A percentile compares a stretch with the other conserved stretches of the same genome.
Conservation (phyloP, 2,888 invertebrate species). For the Liopterus haemorrhoidalis region DNA sequence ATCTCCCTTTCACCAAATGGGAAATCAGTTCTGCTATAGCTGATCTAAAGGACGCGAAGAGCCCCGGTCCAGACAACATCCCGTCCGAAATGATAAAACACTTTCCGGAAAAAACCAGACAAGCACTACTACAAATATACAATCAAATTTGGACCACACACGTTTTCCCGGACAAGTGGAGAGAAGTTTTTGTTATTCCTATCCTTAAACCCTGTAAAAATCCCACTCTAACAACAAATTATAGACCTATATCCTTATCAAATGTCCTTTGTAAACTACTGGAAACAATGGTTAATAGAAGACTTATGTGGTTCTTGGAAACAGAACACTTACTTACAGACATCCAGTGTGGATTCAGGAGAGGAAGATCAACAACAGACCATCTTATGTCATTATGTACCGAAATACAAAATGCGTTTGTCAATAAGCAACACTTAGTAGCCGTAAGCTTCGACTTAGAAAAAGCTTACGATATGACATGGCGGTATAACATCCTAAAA, state of each 20-base stretch:
- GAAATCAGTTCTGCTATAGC: not conserved
- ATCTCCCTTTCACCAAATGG: not conserved
- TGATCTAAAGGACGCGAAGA: not conserved
- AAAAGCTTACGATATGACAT: slow-evolving; percentile 11
- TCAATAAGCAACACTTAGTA: slow-evolving; percentile 2
- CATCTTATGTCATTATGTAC: not conserved
- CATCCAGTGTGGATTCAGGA: not conserved
- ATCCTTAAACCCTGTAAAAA: slow-evolving; percentile 1
- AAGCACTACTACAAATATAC: not conserved
- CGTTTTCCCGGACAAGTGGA: not conserved
- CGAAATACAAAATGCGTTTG: not conserved
- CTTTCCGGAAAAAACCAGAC: not conserved
- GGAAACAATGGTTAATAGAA: slow-evolving; percentile 11
- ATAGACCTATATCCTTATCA: slow-evolving; percentile 13
- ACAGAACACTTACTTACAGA: not conserved
- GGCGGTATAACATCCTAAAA: slow-evolving; percentile 2
- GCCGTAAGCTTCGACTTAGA: slow-evolving; percentile 10
- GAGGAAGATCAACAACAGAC: not conserved
- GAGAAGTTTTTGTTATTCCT: not conserved
- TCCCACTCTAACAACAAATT: not conserved
- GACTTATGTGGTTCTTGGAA: slow-evolving; percentile 6
- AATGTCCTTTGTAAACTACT: slow-evolving; percentile 4
- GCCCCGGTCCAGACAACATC: slow-evolving; percentile 1
- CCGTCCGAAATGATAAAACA: not conserved
- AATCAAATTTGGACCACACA: not conserved